Base-by-base conservation (phyloP, 2,888 invertebrate species). In the Aradus depressus region DNA sequence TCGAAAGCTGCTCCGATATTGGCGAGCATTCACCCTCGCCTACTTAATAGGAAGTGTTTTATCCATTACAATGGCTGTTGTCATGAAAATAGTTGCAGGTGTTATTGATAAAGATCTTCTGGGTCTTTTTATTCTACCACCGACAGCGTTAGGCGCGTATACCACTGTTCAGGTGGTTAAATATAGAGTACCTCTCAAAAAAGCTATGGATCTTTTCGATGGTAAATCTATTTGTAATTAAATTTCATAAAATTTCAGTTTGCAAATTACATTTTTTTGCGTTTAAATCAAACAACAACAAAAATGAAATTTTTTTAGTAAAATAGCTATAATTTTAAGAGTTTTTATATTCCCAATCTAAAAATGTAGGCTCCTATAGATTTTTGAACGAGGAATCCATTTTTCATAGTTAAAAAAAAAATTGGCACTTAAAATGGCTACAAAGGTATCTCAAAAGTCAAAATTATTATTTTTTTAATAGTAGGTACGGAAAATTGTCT, bases 71-170 rank as follows among this genome's bases (percentile, higher is more conserved):
- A 26, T 47, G 4, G 47, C 47, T 16, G 26, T 47, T 8, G 47
- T 37, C 5, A 38, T 31, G 16, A 47, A 19, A 3, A 38, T 34
- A 18, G 47, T 26, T 14, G 12, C 22, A 14, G 47, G 47, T 16
- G 37, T 25, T 26, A 47, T 47, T 47, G n/a, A 35, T 25, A n/a
- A 47, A 47, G 14, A 47, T 47, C 37, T 47, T 47, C 38, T 38
- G 37, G 5, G 37, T 47, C 16, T 47, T 47, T 21, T 37, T 25
- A 12, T n/a, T 18, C 12, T 28, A 38, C 4, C 47, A n/a, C 47
- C 4, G 47, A 38, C 35, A 47, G 37, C n/a, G 47, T 47, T 37
- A n/a, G 47, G 47, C n/a, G 38, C 38, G 12, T 47, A 38, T 19
- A 47, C 37, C 18, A 35, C 38, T 14, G 22, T 25, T 16, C 35